Percentiles rank a stretch among this genome's conserved stretches.
Evolutionary conservation across 2,113 vertebrate genomes (phyloP).

Genomic region (Pterocles orientalis): DNA sequence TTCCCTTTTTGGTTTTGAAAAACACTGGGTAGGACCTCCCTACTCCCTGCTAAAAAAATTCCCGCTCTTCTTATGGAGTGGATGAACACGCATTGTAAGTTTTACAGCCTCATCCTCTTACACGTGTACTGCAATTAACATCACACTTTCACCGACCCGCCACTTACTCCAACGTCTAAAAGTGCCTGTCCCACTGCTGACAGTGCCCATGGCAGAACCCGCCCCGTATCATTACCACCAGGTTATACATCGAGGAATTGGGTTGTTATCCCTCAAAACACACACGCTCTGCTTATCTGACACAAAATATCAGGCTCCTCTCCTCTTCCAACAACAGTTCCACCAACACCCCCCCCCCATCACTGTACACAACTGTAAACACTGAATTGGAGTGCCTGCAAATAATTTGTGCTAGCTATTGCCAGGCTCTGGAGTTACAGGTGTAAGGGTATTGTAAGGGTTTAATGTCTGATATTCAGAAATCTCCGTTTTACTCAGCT

Average conservation of each 20-base stretch:
- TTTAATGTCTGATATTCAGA: neutral
- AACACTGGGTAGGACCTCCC: neutral
- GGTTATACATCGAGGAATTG: neutral
- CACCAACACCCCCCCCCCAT: neutral
- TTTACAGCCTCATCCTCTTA: neutral
- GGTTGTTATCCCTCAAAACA: neutral
- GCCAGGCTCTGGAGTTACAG: neutral
- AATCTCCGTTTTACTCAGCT: neutral
- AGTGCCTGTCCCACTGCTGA: neutral
- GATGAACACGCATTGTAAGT: rapidly evolving
- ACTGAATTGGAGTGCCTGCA: neutral
- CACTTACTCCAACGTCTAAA: neutral
- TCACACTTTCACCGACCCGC: neutral
- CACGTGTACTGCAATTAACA: neutral
- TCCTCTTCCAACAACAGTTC: neutral
- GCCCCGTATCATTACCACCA: too few species aligned
- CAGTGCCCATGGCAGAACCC: neutral
- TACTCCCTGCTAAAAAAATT: neutral
- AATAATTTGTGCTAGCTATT: neutral
- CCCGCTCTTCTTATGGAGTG: neutral
- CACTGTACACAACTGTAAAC: neutral
- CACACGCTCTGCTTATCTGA: neutral
- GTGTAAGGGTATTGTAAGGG: neutral
- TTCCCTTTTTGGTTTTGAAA: neutral
- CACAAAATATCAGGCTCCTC: neutral